These are phyloP conservation scores for Paramacrobiotus metropolitanus DNA, from an alignment of 1,140 invertebrate species.

Conservation along the genomic window DNA sequence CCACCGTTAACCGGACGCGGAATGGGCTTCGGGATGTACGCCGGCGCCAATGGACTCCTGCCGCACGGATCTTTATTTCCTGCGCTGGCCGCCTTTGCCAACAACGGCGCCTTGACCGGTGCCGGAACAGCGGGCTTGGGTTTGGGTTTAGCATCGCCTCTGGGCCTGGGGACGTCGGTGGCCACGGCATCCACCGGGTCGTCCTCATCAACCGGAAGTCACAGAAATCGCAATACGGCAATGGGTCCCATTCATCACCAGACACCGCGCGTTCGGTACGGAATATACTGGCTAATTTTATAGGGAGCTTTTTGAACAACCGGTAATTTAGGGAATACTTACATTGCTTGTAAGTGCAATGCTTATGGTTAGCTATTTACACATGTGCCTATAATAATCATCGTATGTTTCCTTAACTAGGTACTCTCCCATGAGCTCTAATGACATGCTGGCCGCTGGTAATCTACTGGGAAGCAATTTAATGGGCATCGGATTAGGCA, in stretches of 20 bases:
- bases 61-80: slow-evolving; percentile 77
- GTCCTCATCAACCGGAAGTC: neutral
- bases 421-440: slow-evolving; percentile 69
- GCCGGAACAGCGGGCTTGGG: slow-evolving; percentile 7
- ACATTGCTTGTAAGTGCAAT: too few species aligned
- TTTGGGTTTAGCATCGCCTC: neutral
- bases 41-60: too few species aligned
- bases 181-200: too few species aligned
- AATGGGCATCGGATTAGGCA: slow-evolving; percentile 8
- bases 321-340: slow-evolving; percentile 2
- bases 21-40: too few species aligned
- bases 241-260: slow-evolving; percentile 1
- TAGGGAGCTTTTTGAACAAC: neutral
- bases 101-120: slow-evolving; percentile 28
- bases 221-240: neutral
- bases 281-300: slow-evolving; percentile 9
- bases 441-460: slow-evolving; percentile 57
- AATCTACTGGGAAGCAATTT: slow-evolving; percentile 35
- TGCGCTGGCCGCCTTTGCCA: slow-evolving; percentile 53
- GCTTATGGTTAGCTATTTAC: too few species aligned
- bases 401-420: slow-evolving; percentile 29
- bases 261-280: slow-evolving; percentile 3
- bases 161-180: too few species aligned
- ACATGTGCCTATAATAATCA: too few species aligned
- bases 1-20: too few species aligned